Base-by-base conservation (phyloP, 2,797 vertebrate genomes). In the Mus minutoides region DNA sequence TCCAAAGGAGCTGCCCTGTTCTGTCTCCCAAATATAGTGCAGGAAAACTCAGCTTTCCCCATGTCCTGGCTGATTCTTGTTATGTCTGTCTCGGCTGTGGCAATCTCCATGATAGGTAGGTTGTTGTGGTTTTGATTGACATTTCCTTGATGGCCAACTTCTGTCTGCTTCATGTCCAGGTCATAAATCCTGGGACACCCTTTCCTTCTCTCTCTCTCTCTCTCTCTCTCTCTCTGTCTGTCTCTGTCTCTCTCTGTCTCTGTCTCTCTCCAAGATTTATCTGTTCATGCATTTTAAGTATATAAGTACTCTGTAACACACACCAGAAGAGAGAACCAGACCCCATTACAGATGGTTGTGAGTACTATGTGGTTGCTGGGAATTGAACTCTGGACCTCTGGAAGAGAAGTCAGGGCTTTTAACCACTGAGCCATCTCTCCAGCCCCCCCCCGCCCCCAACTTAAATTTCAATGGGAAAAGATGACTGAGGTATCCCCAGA, bases 171-270 rank as follows among this genome's bases (percentile, higher is more conserved):
- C 56, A 34, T 43, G 43, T 46, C 26, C 10, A 54, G 21, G 40
- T 83, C 37, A 88, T 73, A 82, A 91, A 73, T 89, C 31, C 40
- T 69, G 19, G 58, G 46, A 62, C 60, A 67, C 8, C 17, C 60
- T 22, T 88, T 67, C 46, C 49, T 29, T 40, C 19, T 40, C 0
- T n/a, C 10, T 22, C 7, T 3, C 3, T 22, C 0, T 9, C 34
- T 71, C 16, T 71, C 16, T 19, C 16, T n/a, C 34, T 19, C 2
- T 40, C 19, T 11, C 3, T 17, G 3, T 11, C 2, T 3, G 1
- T 22, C 1, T 26, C 17, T 71, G 17, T 71, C 21, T 24, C 8
- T 13, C 26, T 24, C 26, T 62, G 2, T 31, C 29, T 64, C 11
- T 34, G 17, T 37, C n/a, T 71, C 37, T 16, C 4, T 6, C 11